phyloP scores from a whole-genome alignment of 2,797 vertebrate species.

The Rhincodon typus region DNA sequence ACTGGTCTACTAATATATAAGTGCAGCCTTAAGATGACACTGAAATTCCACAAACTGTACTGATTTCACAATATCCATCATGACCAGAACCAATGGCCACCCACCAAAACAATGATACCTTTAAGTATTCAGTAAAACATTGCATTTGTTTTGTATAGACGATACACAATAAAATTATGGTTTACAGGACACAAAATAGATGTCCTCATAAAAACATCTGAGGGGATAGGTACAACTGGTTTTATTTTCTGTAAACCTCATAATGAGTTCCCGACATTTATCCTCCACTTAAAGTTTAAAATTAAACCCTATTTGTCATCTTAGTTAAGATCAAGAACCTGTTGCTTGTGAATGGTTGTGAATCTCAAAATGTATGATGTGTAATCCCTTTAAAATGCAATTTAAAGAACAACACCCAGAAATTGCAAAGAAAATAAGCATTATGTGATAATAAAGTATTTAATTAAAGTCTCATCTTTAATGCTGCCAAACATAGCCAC shows the following conservation, averaged over 20 bases:
- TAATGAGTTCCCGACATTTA: background rate
- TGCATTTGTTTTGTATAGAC: background rate
- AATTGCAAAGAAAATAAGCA: background rate
- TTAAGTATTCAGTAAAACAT: background rate
- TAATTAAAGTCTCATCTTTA: background rate
- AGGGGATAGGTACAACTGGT: background rate
- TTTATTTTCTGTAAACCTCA: background rate
- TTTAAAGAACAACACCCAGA: background rate
- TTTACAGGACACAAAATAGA: conserved; percentile 6
- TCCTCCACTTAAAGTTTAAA: background rate
- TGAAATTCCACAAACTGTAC: background rate
- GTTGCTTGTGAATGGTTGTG: background rate
- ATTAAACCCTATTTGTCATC: background rate
- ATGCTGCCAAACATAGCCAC: background rate
- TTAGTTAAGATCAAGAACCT: background rate
- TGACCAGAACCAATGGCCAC: background rate
- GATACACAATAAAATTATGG: background rate
- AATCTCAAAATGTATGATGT: background rate
- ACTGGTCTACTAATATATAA: background rate
- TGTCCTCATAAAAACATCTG: conserved; percentile 9
- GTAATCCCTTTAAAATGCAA: background rate
- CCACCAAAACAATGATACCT: background rate
- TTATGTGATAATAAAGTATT: background rate
- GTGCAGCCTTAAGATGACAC: background rate
- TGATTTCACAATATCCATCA: background rate